phyloP scores from a whole-genome alignment of 2,888 invertebrate species.

The Lamellibrachia columna region DNA sequence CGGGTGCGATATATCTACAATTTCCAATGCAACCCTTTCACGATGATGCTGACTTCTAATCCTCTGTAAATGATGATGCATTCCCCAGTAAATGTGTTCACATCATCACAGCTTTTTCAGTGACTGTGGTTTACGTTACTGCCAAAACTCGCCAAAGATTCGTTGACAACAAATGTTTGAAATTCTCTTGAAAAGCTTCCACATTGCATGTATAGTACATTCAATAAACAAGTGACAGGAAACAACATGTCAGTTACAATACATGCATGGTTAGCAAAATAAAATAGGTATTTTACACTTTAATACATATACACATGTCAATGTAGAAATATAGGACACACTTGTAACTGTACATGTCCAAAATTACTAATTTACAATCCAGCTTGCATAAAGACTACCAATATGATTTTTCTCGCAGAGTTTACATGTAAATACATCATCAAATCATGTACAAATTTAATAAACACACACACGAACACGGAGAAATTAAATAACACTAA shows the following conservation, averaged over 20 bases:
- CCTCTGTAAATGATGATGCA: background rate
- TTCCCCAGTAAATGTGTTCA: background rate
- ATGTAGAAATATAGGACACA: conserved; percentile 16
- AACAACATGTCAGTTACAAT: background rate
- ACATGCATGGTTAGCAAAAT: conserved; percentile 16
- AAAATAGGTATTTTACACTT: conserved; percentile 16
- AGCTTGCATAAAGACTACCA: conserved; percentile 16
- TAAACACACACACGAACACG: background rate
- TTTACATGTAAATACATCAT: conserved; percentile 16
- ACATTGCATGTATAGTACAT: background rate
- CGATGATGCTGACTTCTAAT: background rate
- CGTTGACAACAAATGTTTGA: background rate
- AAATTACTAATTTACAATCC: conserved; percentile 16
- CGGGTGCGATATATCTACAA: conserved; percentile 16
- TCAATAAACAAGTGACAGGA: background rate
- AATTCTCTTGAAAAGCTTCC: conserved; percentile 2
- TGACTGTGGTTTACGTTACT: background rate
- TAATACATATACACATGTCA: conserved; percentile 16
- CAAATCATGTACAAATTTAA: conserved; percentile 16
- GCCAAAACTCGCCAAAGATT: background rate
- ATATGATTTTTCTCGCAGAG: conserved; percentile 9
- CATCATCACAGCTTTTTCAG: background rate
- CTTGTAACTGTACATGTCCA: conserved; percentile 16
- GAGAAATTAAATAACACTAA: conserved; percentile 11
- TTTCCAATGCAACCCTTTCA: conserved; percentile 1